These are phyloP conservation scores for Lepidiolamprologus cunningtoni DNA, from an alignment of 2,113 vertebrate species.

Conservation along the genomic window DNA sequence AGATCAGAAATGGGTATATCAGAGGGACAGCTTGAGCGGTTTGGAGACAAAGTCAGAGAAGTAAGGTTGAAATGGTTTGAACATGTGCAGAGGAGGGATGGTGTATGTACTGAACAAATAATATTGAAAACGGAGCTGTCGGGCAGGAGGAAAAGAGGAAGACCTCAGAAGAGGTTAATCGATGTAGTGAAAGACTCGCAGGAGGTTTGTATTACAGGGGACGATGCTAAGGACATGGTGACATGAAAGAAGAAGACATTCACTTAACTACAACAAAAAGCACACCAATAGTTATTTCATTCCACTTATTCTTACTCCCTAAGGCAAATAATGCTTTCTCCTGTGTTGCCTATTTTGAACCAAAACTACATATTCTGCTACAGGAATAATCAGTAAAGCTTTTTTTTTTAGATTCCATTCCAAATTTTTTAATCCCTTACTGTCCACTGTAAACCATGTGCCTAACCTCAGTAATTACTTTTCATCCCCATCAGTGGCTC, in stretches of 20 bases:
- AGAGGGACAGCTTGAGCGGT: background rate
- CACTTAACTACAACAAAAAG: background rate
- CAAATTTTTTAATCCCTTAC: background rate
- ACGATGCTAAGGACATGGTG: background rate
- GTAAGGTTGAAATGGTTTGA: background rate
- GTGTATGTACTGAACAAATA: background rate
- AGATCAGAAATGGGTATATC: background rate
- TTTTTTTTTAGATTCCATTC: background rate
- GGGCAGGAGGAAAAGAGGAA: background rate
- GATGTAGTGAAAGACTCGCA: background rate
- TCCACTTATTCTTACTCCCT: background rate
- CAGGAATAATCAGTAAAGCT: background rate
- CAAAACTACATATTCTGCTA: background rate
- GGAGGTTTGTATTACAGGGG: background rate
- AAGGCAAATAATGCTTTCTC: background rate
- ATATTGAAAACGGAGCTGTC: background rate
- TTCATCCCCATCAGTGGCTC: background rate
- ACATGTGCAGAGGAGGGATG: background rate
- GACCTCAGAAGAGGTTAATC: background rate
- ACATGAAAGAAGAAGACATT: background rate
- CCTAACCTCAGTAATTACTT: background rate
- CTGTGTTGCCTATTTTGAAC: background rate
- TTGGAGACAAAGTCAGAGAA: background rate
- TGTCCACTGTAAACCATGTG: background rate
- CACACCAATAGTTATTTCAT: background rate